Conservation (phyloP, 1,140 invertebrate genomes). For the Asobara japonica region DNA sequence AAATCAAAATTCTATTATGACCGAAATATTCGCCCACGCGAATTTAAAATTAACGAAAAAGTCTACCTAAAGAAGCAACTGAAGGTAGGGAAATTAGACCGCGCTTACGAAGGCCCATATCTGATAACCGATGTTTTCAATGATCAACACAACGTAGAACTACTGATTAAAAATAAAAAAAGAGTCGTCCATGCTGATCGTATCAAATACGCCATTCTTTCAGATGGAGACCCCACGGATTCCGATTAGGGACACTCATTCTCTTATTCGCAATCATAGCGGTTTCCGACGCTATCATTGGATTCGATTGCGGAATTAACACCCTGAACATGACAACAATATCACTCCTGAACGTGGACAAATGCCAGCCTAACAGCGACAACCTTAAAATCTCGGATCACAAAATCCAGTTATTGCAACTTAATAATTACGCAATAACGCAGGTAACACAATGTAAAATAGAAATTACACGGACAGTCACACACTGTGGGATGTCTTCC, state of each 20-base stretch:
- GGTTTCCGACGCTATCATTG: not conserved
- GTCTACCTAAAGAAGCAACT: conserved; percentile 34
- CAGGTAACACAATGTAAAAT: conserved; percentile 6
- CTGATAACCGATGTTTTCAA: not conserved
- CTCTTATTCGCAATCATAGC: not conserved
- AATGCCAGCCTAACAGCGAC: not conserved
- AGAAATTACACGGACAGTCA: not conserved
- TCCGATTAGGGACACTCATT: not conserved
- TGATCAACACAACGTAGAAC: not conserved
- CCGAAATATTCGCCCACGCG: conserved; percentile 22
- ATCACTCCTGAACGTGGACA: not conserved
- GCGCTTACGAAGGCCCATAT: not conserved
- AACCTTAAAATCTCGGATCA: not conserved
- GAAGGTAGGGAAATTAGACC: conserved; percentile 5
- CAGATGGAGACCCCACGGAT: not conserved
- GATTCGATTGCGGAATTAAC: not conserved
- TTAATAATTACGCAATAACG: not conserved
- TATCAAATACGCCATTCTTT: no score
- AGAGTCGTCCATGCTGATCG: not conserved
- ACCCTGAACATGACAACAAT: not conserved
- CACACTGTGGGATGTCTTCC: not conserved
- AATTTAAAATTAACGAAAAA: conserved; percentile 39
- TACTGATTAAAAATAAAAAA: not conserved
- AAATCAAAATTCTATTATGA: no score
- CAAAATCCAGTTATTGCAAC: not conserved